Base-by-base conservation (phyloP, 2,888 invertebrate genomes). In the Myopa testacea region DNA sequence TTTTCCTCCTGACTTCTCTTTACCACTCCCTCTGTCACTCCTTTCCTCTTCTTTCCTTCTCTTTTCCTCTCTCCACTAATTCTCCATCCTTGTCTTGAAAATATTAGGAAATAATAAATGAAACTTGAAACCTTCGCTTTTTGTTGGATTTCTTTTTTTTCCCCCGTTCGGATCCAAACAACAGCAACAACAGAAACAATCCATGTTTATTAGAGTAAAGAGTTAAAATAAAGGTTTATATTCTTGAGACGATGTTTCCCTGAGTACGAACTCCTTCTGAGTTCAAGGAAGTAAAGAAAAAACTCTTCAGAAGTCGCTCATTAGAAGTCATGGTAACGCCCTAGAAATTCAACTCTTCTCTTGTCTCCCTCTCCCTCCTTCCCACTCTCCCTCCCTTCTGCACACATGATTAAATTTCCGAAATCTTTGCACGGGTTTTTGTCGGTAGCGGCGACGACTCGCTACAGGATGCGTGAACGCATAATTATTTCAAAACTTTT, bases 401-500 rank as follows among this genome's bases (percentile, higher is more conserved):
- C 75, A 75, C 69, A 69, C 60, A 69, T 69, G 75, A 75, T 75
- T 68, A 69, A 75, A 69, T 75, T 69, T 75, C 69, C n/a, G 26
- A 38, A 58, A 68, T 68, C 67, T 69, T 63, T 65, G 37, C 67
- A 67, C 67, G 55, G 70, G 26, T 26, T 37, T 26, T 26, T 8
- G 26, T 34, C 37, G 40, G 14, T 67, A 34, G n/a, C 67, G 74
- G 65, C 34, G 34, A 34, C 63, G 5, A 34, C 74, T 1, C n/a
- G 45, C 55, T 10, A 37, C 16, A 67, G 55, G 67, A 55, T 75
- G 67, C 58, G 75, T 67, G 55, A 55, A 74, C 75, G 75, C 69
- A 71, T 78, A 75, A 75, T 60, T 63, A 78, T 72, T 78, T 72
- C 78, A 71, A 78, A 75, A 78, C 78, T 72, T 78, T 78, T 75